These are phyloP conservation scores for Bambusicola thoracicus DNA, from an alignment of 2,113 vertebrate genomes.

Conservation along the genomic window DNA sequence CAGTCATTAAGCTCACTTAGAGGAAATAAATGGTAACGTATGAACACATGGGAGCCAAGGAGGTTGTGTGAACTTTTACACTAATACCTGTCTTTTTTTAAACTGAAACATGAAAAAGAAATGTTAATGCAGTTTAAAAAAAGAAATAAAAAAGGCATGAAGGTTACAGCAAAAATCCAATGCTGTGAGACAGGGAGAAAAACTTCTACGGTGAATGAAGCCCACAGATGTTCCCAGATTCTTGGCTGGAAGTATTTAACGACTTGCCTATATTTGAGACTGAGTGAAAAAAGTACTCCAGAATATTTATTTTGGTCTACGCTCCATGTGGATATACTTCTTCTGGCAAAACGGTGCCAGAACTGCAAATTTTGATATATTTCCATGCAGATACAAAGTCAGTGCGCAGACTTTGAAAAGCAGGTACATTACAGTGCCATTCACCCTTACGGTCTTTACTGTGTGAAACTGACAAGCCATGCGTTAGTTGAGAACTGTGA, in stretches of 20 bases:
- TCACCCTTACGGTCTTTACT: neutral
- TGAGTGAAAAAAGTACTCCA: neutral
- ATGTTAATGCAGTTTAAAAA: neutral
- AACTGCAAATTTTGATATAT: constrained; percentile 11
- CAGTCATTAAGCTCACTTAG: neutral
- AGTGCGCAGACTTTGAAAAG: neutral
- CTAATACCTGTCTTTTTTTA: neutral
- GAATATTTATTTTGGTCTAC: constrained; percentile 56
- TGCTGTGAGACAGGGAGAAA: neutral
- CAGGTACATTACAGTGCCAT: neutral
- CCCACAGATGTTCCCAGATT: constrained; percentile 55
- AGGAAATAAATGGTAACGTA: constrained; percentile 12
- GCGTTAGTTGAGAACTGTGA: neutral
- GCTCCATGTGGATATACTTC: constrained; percentile 13
- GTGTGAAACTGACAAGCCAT: neutral
- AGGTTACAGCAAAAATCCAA: constrained; percentile 6
- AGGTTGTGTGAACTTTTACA: constrained; percentile 23
- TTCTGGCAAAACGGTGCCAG: constrained; percentile 15
- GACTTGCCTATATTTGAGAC: constrained; percentile 37
- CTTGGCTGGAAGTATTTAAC: constrained; percentile 53
- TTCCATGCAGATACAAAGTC: neutral
- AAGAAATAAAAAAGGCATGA: neutral
- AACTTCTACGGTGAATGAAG: constrained; percentile 42
- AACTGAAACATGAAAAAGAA: neutral
- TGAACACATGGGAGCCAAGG: neutral